Evolutionary conservation across 1,140 invertebrate species (phyloP).

Genomic region (Drosophila ercepeae): DNA sequence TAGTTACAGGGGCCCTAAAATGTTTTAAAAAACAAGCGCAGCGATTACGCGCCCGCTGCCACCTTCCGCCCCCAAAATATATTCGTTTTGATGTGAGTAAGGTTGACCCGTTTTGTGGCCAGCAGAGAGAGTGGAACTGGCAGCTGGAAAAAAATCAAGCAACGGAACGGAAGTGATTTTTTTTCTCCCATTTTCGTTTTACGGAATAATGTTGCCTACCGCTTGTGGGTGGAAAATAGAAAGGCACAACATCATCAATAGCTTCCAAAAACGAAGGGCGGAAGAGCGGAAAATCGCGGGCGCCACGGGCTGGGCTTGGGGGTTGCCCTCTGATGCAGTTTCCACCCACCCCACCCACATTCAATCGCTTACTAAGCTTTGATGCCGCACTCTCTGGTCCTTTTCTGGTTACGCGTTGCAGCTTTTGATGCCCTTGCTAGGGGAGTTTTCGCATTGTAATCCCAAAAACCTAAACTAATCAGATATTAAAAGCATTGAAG

Average conservation of each 20-base stretch:
- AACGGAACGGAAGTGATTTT: slow-evolving; percentile 7
- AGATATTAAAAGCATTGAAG: background rate
- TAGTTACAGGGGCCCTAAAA: slow-evolving; percentile 51
- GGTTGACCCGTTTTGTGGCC: slow-evolving; percentile 61
- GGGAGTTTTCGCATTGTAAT: background rate
- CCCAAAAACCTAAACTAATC: background rate
- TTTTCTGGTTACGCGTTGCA: slow-evolving; percentile 1
- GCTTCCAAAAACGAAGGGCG: slow-evolving; percentile 22
- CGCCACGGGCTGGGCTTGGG: slow-evolving; percentile 3
- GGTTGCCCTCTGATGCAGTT: background rate
- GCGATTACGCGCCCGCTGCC: slow-evolving; percentile 25
- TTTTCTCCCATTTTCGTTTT: slow-evolving; percentile 29
- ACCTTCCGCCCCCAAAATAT: background rate
- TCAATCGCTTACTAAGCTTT: slow-evolving; percentile 13
- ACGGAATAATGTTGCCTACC: slow-evolving; percentile 48
- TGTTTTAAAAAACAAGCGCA: slow-evolving; percentile 30
- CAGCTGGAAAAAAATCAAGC: slow-evolving; percentile 42
- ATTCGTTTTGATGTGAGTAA: slow-evolving; percentile 38
- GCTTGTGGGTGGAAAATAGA: slow-evolving; percentile 32
- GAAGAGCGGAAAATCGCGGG: background rate
- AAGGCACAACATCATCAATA: slow-evolving; percentile 54
- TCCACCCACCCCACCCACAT: slow-evolving; percentile 1
- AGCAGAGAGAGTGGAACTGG: slow-evolving; percentile 14
- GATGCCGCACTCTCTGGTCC: slow-evolving; percentile 14
- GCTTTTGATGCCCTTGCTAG: background rate